Conservation (phyloP, 2,797 vertebrate genomes). For the Macrochelys suwanniensis region DNA sequence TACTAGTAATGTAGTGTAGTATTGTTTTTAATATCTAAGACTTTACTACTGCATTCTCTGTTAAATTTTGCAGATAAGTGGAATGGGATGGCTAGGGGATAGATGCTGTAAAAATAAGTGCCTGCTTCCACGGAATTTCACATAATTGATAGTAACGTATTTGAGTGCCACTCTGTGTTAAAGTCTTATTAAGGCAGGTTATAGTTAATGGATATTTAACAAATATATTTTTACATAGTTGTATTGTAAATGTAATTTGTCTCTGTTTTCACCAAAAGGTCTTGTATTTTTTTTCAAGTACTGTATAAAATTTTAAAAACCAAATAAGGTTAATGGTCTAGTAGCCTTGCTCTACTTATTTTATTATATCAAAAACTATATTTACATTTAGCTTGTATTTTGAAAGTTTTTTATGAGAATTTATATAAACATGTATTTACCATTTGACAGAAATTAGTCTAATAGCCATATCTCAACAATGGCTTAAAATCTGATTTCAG, state of each 20-base stretch:
- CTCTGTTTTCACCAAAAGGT: background rate
- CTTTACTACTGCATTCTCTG: background rate
- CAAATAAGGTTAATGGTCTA: background rate
- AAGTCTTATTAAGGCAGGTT: background rate
- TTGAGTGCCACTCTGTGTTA: background rate
- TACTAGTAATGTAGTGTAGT: background rate
- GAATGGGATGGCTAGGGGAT: background rate
- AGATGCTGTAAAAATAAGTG: background rate
- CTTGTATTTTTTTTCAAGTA: background rate
- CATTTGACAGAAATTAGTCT: background rate
- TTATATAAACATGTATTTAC: background rate
- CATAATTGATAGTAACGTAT: background rate
- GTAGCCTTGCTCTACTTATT: background rate
- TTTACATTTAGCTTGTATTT: background rate
- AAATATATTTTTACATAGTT: background rate
- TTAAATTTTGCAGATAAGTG: background rate
- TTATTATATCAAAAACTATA: background rate
- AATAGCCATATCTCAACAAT: background rate
- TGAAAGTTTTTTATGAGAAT: background rate
- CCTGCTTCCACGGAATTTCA: background rate
- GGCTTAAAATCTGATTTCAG: background rate
- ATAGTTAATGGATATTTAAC: background rate
- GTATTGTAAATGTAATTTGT: background rate
- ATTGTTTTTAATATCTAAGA: background rate
- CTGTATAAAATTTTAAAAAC: background rate